Conservation (phyloP, 2,797 vertebrate genomes). For the Balearica regulorum region DNA sequence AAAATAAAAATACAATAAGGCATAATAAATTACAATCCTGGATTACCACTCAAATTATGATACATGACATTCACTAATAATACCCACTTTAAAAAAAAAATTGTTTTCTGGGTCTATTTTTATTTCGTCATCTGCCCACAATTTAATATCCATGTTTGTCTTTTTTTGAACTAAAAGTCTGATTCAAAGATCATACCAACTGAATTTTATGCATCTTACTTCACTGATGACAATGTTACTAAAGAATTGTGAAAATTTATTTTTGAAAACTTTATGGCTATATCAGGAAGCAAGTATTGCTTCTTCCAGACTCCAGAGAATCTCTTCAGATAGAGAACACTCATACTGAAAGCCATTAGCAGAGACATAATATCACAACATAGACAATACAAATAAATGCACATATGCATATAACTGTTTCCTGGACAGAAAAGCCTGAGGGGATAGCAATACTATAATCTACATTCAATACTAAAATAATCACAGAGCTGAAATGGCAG, state of each 20-base stretch:
- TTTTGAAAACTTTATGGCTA: not conserved
- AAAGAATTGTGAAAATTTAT: not conserved
- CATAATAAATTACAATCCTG: slow-evolving; percentile 5
- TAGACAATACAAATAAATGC: not conserved
- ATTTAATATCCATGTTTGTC: slow-evolving; percentile 15
- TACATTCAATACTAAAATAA: not conserved
- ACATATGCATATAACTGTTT: rapidly evolving
- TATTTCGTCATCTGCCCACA: slow-evolving; percentile 30
- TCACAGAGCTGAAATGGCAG: not conserved
- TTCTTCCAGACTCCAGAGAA: not conserved
- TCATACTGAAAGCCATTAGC: not conserved
- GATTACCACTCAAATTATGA: slow-evolving; percentile 31
- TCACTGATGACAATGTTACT: not conserved
- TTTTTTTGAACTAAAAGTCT: not conserved
- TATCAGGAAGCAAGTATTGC: not conserved
- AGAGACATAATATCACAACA: not conserved
- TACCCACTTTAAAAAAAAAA: not conserved
- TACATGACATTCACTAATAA: slow-evolving; percentile 37
- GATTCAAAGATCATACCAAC: not conserved
- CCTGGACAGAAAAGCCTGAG: not conserved
- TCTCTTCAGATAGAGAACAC: not conserved
- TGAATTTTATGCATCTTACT: not conserved
- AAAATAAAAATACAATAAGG: slow-evolving; percentile 20
- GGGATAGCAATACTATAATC: not conserved
- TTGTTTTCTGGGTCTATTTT: not conserved